phyloP scores from a whole-genome alignment of 2,113 vertebrate species.

The Electrona antarctica region DNA sequence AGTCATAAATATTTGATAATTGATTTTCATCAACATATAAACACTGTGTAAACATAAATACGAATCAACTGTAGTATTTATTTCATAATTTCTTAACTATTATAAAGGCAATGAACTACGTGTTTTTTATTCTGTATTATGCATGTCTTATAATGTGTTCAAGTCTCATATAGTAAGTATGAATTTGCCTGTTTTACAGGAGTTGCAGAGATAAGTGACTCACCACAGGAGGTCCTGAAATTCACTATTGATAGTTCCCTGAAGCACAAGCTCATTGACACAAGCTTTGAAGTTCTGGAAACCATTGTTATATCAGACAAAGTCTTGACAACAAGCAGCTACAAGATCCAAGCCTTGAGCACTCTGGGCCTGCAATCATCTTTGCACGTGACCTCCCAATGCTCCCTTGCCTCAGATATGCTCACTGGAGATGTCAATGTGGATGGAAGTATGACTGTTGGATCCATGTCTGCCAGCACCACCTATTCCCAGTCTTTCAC shows the following conservation, averaged over 20 bases:
- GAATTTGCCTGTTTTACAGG: constrained; percentile 70
- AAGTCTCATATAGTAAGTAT: neutral
- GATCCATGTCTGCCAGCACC: constrained; percentile 75
- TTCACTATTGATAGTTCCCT: constrained; percentile 75
- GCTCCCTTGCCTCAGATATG: constrained; percentile 63
- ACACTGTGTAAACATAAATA: neutral
- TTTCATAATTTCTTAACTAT: no score
- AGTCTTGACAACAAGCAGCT: constrained; percentile 66
- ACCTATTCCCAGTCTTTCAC: constrained; percentile 75
- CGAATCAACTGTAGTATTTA: neutral
- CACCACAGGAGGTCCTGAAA: constrained; percentile 62
- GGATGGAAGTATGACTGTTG: constrained; percentile 76
- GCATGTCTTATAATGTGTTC: neutral
- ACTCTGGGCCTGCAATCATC: constrained; percentile 81
- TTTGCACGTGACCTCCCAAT: constrained; percentile 70
- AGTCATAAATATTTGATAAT: neutral
- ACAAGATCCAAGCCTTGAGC: constrained; percentile 72
- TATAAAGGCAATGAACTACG: neutral
- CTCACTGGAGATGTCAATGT: constrained; percentile 75
- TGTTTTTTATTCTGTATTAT: neutral
- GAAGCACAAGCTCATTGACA: constrained; percentile 80
- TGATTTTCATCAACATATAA: constrained; percentile 5
- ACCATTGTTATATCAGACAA: constrained; percentile 66
- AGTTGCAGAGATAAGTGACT: constrained; percentile 74
- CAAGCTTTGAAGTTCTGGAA: constrained; percentile 75